phyloP scores from a whole-genome alignment of 2,797 vertebrate genomes.

The Zalophus californianus region DNA sequence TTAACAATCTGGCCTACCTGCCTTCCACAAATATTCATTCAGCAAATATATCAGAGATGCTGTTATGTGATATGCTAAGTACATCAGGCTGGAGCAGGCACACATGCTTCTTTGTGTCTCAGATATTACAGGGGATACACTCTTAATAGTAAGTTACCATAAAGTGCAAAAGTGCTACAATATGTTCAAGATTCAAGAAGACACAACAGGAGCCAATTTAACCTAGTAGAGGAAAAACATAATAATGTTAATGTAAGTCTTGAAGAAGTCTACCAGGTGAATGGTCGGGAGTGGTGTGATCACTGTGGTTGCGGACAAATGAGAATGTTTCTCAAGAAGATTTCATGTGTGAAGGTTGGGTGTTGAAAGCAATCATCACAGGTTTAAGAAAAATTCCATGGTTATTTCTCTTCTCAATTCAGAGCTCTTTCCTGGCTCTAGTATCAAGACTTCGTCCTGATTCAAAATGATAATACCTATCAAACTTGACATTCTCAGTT shows the following conservation, averaged over 20 bases:
- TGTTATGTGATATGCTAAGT: not conserved
- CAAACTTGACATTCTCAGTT: not conserved
- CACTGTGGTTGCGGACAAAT: not conserved
- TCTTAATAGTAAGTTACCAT: not conserved
- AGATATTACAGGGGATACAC: not conserved
- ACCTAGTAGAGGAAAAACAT: not conserved
- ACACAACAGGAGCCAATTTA: not conserved
- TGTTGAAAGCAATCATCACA: not conserved
- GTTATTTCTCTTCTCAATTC: not conserved
- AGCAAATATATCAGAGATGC: not conserved
- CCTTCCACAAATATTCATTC: not conserved
- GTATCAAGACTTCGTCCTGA: not conserved
- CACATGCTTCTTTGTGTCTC: not conserved
- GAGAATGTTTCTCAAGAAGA: not conserved
- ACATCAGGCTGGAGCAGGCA: not conserved
- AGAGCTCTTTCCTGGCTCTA: not conserved
- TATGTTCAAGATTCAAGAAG: not conserved
- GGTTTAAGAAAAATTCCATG: not conserved
- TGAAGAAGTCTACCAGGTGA: not conserved
- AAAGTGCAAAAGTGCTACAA: not conserved
- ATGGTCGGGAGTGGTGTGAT: not conserved
- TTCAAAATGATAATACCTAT: not conserved
- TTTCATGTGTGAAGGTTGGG: not conserved
- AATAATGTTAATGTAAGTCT: not conserved
- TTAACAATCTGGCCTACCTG: not conserved